A percentile compares a stretch with the other conserved stretches of the same genome.
These are phyloP conservation scores for Drosophila kokeensis DNA, from an alignment of 2,888 invertebrate genomes.

Conservation along the genomic window DNA sequence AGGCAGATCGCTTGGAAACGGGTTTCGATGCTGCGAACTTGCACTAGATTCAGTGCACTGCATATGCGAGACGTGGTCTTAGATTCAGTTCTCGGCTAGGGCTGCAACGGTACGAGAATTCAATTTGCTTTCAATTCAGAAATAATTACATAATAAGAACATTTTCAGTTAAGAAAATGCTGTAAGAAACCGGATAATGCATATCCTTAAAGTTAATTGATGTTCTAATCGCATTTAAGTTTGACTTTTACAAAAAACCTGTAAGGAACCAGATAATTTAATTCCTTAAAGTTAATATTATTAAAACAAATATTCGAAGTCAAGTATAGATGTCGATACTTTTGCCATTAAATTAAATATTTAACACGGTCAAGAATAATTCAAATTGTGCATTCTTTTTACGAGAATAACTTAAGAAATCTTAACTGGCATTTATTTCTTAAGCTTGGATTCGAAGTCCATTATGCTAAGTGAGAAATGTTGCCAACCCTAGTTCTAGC, in stretches of 20 bases:
- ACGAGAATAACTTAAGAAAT: background rate
- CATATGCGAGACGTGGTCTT: constrained; percentile 32
- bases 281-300: background rate
- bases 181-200: no score
- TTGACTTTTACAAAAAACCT: no score
- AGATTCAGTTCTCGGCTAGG: constrained; percentile 56
- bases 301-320: background rate
- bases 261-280: background rate
- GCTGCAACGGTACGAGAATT: constrained; percentile 31
- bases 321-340: background rate
- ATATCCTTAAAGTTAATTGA: background rate
- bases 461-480: background rate
- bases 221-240: background rate
- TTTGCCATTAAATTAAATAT: background rate
- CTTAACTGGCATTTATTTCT: background rate
- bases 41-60: constrained; percentile 71
- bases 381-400: background rate
- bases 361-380: background rate
- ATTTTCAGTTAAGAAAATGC: background rate
- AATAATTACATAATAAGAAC: background rate
- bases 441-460: background rate
- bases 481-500: constrained; percentile 46
- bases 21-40: constrained; percentile 76
- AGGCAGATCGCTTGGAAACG: constrained; percentile 64
- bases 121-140: constrained; percentile 1